Percentiles rank a stretch among this genome's conserved stretches.
Evolutionary conservation across 2,113 vertebrate species (phyloP).

Genomic region (Tiliqua scincoides): DNA sequence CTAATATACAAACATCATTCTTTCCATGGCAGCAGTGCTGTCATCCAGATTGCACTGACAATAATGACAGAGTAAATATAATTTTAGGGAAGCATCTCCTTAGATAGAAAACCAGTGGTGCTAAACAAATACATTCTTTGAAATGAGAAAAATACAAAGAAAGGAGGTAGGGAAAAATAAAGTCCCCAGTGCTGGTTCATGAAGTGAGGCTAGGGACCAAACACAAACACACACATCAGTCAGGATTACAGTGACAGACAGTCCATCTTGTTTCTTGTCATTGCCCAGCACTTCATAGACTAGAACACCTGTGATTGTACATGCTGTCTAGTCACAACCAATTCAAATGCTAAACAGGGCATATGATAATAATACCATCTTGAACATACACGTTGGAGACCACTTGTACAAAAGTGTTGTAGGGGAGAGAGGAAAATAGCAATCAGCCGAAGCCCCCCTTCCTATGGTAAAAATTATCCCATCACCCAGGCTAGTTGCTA

Average conservation of each 20-base stretch:
- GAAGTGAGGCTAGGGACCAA: not conserved
- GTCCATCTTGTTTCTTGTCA: not conserved
- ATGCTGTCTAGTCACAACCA: not conserved
- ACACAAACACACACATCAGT: not conserved
- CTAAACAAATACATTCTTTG: conserved; percentile 31
- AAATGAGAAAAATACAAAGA: not conserved
- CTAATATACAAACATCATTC: conserved; percentile 34
- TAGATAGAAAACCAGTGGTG: not conserved
- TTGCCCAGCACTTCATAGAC: not conserved
- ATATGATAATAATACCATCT: not conserved
- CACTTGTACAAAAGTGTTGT: not conserved
- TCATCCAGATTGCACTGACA: conserved; percentile 6
- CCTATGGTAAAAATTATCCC: too few species aligned
- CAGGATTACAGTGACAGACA: not conserved
- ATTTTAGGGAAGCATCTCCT: not conserved
- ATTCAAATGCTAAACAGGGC: not conserved
- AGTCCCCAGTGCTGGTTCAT: not conserved
- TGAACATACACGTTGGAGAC: not conserved
- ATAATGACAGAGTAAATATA: conserved; percentile 34
- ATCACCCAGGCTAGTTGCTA: too few species aligned
- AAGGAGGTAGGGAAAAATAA: not conserved
- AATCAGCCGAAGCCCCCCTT: too few species aligned
- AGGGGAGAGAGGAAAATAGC: too few species aligned
- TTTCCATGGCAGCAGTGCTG: conserved; percentile 11
- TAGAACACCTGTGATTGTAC: not conserved